Conservation (phyloP, 2,113 vertebrate species). For the Indicator maculatus region DNA sequence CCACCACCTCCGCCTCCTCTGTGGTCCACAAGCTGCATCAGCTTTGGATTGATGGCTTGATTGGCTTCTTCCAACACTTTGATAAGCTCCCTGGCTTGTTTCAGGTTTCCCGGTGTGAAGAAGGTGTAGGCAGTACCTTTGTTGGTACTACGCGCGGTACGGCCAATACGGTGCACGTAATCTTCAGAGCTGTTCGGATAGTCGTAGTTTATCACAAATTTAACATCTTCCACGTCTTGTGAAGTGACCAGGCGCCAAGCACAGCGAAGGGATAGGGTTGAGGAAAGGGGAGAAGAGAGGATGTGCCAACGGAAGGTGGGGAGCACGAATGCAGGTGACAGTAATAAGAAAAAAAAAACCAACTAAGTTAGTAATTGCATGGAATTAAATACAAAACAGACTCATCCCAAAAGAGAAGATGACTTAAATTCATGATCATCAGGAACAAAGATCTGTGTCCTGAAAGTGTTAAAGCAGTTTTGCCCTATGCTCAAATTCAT, state of each 20-base stretch:
- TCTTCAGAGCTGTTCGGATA: constrained; percentile 98
- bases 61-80: constrained; percentile 94
- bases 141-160: constrained; percentile 97
- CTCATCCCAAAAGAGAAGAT: constrained; percentile 84
- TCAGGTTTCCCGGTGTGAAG: constrained; percentile 96
- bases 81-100: constrained; percentile 94
- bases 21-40: constrained; percentile 94
- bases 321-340: constrained; percentile 83
- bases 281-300: constrained; percentile 77
- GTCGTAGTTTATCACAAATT: constrained; percentile 99
- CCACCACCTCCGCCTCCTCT: constrained; percentile 89
- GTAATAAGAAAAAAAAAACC: constrained; percentile 78
- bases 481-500: constrained; percentile 45
- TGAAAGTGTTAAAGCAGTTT: neutral
- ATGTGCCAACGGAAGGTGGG: constrained; percentile 82
- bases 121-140: constrained; percentile 99
- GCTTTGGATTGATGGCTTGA: constrained; percentile 96
- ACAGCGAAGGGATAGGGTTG: constrained; percentile 72
- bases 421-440: constrained; percentile 24
- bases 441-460: neutral
- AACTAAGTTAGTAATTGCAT: constrained; percentile 72
- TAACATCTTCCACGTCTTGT: constrained; percentile 97
- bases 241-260: constrained; percentile 57
- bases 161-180: constrained; percentile 96
- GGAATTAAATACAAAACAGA: constrained; percentile 75